These are phyloP conservation scores for Thymelicus sylvestris DNA, from an alignment of 2,888 invertebrate species.

Conservation along the genomic window DNA sequence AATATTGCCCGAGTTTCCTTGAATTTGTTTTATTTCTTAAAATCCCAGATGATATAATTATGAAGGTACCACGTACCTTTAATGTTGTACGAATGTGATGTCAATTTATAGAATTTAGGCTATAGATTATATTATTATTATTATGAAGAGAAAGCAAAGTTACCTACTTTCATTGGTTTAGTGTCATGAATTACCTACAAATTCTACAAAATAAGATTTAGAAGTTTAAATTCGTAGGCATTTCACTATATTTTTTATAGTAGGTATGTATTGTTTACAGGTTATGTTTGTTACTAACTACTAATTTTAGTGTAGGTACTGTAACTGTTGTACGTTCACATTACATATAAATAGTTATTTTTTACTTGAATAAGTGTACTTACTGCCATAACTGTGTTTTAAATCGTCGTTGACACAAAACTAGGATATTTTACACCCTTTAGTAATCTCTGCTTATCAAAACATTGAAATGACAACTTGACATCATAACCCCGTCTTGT, in stretches of 20 bases:
- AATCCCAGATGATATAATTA: not conserved
- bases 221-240: not conserved
- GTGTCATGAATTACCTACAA: too few species aligned
- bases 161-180: too few species aligned
- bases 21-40: not conserved
- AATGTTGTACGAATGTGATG: too few species aligned
- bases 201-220: too few species aligned
- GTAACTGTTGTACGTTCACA: too few species aligned
- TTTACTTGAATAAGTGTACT: too few species aligned
- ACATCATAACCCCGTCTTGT: not conserved
- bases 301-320: not conserved
- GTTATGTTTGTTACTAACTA: not conserved
- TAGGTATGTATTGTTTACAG: not conserved
- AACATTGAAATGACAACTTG: not conserved
- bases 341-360: too few species aligned
- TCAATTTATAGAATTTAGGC: too few species aligned
- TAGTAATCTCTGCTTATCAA: not conserved
- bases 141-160: too few species aligned
- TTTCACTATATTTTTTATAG: not conserved
- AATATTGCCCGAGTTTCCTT: constrained; percentile 60
- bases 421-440: too few species aligned
- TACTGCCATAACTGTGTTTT: not conserved
- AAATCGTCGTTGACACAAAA: not conserved
- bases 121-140: too few species aligned
- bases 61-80: too few species aligned